Percentiles rank a stretch among this genome's conserved stretches.
Conservation (phyloP, 2,113 vertebrate species). For the Atlantisia rogersi region DNA sequence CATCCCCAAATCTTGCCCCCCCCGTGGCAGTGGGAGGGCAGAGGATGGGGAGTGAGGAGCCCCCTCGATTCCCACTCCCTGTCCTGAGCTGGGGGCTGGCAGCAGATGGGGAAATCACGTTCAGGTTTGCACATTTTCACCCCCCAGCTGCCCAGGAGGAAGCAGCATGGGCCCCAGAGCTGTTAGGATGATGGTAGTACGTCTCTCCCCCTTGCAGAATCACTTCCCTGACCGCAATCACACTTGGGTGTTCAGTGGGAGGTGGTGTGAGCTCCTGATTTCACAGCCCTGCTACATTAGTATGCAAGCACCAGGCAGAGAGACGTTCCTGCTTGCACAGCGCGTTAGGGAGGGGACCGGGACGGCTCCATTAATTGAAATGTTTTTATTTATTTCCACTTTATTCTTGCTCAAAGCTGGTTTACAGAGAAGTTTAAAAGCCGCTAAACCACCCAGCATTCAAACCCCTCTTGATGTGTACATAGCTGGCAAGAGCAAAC, state of each 20-base stretch:
- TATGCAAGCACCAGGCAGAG: neutral
- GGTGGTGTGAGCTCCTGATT: neutral
- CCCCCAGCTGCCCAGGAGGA: neutral
- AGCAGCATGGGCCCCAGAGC: neutral
- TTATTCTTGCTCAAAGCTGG: constrained; percentile 30
- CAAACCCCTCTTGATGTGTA: constrained; percentile 20
- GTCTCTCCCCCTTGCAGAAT: neutral
- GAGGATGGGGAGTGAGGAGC: neutral
- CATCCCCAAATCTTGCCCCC: neutral
- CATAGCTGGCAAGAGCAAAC: constrained; percentile 59
- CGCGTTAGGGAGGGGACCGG: neutral
- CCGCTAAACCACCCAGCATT: constrained; percentile 10
- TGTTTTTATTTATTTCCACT: constrained; percentile 46
- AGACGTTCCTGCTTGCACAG: neutral
- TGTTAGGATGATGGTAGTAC: neutral
- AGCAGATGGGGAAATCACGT: neutral
- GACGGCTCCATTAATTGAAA: neutral
- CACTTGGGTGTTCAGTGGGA: neutral
- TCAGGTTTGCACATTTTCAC: neutral
- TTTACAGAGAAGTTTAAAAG: constrained; percentile 36
- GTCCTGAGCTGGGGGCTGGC: neutral
- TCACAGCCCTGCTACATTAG: neutral
- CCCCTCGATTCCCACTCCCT: accelerated
- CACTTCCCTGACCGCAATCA: neutral
- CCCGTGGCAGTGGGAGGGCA: accelerated